These are phyloP conservation scores for Geococcyx californianus DNA, from an alignment of 2,113 vertebrate species.

Conservation along the genomic window DNA sequence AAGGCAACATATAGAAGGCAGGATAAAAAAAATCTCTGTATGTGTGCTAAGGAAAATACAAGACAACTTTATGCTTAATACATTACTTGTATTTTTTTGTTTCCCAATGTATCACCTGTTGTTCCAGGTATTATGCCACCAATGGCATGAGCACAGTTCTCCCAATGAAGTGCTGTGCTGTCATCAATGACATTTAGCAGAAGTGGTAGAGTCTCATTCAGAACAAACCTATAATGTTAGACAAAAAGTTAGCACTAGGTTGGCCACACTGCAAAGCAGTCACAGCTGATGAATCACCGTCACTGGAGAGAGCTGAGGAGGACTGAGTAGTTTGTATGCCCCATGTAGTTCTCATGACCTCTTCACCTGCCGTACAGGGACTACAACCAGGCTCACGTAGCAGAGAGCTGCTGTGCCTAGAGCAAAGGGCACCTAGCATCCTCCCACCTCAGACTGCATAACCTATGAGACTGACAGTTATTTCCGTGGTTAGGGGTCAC, in stretches of 20 bases:
- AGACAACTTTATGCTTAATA: neutral
- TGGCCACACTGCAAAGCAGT: neutral
- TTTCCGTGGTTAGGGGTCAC: neutral
- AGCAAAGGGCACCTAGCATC: neutral
- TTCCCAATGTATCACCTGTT: neutral
- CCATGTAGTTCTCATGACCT: neutral
- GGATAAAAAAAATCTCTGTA: neutral
- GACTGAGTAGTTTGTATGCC: neutral
- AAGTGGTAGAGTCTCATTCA: neutral
- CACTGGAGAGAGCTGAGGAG: neutral
- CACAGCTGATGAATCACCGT: constrained; percentile 4
- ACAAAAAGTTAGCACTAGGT: neutral
- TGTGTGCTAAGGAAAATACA: neutral
- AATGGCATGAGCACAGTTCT: neutral
- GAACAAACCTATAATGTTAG: neutral
- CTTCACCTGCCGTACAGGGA: neutral
- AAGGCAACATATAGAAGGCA: neutral
- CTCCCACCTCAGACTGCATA: neutral
- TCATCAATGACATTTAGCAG: neutral
- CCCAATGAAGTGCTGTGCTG: neutral
- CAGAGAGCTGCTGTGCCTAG: neutral
- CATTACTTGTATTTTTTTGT: neutral
- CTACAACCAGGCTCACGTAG: neutral
- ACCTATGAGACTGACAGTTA: neutral
- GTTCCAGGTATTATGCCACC: neutral